These are phyloP conservation scores for Scylla paramamosain DNA, from an alignment of 1,140 invertebrate genomes.

Conservation along the genomic window DNA sequence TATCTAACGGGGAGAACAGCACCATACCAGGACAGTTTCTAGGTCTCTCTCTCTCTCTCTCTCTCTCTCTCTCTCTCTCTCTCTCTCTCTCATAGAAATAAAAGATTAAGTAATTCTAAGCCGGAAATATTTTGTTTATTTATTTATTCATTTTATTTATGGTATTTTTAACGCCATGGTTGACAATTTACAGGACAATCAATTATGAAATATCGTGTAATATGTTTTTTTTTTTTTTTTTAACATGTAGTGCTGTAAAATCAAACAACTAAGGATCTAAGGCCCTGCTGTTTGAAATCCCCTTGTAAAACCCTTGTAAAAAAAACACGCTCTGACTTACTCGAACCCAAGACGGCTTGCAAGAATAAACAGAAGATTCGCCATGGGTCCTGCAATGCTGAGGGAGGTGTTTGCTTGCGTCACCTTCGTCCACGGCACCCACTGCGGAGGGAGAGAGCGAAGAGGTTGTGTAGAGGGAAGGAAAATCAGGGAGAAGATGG, in stretches of 20 bases:
- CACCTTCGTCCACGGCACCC: constrained; percentile 32
- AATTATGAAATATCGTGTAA: neutral
- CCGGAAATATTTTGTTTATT: neutral
- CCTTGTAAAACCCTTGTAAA: no score
- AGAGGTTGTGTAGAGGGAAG: no score
- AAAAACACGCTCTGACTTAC: neutral
- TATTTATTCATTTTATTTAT: neutral
- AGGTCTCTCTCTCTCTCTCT: constrained; percentile 21
- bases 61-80: constrained; percentile 46
- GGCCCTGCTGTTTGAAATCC: no score
- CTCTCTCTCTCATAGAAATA: neutral
- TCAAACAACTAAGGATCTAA: no score
- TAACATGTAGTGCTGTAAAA: no score
- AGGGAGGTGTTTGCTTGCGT: neutral
- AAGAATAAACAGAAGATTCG: neutral
- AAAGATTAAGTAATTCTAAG: no score
- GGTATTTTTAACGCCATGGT: neutral
- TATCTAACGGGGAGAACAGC: constrained; percentile 26
- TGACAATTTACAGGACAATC: no score
- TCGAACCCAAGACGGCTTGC: constrained; percentile 5
- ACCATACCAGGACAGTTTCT: neutral
- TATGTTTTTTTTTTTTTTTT: neutral
- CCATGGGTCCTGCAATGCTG: constrained; percentile 28
- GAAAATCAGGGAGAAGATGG: no score
- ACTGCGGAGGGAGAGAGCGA: neutral